Conservation (phyloP, 2,797 vertebrate genomes). For the Anguilla pacifica region DNA sequence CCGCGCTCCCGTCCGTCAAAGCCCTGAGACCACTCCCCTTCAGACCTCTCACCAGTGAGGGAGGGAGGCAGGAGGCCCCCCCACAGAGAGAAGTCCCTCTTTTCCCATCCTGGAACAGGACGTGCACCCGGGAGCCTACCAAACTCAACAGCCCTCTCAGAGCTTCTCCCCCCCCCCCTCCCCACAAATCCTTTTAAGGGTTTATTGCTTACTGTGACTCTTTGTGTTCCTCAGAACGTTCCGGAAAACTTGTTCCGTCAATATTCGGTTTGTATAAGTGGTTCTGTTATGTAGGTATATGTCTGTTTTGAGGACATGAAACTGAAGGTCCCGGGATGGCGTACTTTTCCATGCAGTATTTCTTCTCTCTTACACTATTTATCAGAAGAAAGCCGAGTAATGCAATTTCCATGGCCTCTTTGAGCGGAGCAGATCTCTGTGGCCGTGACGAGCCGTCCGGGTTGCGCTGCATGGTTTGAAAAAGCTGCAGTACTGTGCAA, state of each 20-base stretch:
- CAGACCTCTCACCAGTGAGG: not conserved
- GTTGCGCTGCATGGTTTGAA: not conserved
- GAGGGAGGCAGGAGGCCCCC: conserved; percentile 31
- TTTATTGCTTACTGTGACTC: conserved; percentile 63
- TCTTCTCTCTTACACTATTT: not conserved
- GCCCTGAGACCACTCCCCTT: conserved; percentile 40
- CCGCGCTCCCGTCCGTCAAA: conserved; percentile 10
- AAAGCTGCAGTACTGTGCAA: not conserved
- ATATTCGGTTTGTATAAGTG: conserved; percentile 1
- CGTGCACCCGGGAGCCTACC: not conserved
- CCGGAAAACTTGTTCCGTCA: not conserved
- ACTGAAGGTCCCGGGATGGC: not conserved
- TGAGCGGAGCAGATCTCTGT: not conserved
- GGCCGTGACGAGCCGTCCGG: not conserved
- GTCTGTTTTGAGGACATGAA: not conserved
- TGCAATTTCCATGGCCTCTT: not conserved
- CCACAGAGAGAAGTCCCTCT: conserved; percentile 40
- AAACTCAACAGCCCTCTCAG: not conserved
- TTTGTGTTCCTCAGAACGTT: conserved; percentile 51
- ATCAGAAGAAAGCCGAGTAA: not conserved
- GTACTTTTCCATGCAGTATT: not conserved
- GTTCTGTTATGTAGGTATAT: not conserved
- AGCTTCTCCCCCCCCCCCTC: not conserved
- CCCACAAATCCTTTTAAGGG: conserved; percentile 45
- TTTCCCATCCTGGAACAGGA: conserved; percentile 10